phyloP scores from a whole-genome alignment of 2,113 vertebrate genomes.

The Corythornis vintsioides region DNA sequence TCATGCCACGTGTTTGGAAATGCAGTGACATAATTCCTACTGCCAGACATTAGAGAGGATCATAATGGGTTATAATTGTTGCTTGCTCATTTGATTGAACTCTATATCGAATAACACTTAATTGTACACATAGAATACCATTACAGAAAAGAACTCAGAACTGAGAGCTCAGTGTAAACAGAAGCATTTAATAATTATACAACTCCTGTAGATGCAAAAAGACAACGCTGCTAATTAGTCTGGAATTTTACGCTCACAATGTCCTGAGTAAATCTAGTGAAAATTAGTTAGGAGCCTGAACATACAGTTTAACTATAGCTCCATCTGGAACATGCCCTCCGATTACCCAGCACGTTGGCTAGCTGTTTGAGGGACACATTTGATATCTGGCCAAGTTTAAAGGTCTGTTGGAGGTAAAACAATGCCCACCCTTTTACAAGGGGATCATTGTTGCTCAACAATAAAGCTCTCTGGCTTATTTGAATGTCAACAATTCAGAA shows the following conservation, averaged over 20 bases:
- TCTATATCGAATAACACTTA: slow-evolving; percentile 81
- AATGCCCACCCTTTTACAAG: slow-evolving; percentile 85
- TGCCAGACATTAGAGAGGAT: slow-evolving; percentile 70
- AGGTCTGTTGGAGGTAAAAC: slow-evolving; percentile 84
- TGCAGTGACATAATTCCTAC: slow-evolving; percentile 62
- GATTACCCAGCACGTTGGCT: slow-evolving; percentile 79
- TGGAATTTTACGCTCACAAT: slow-evolving; percentile 73
- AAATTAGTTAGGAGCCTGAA: slow-evolving; percentile 75
- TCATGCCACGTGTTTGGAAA: slow-evolving; percentile 64
- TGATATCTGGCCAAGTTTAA: slow-evolving; percentile 82
- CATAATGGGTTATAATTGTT: slow-evolving; percentile 78
- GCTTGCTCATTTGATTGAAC: slow-evolving; percentile 80
- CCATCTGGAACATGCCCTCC: slow-evolving; percentile 79
- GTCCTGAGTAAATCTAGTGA: slow-evolving; percentile 75
- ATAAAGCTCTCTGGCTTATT: slow-evolving; percentile 84
- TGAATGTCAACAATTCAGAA: slow-evolving; percentile 89
- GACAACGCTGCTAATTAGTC: slow-evolving; percentile 79
- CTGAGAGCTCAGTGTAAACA: slow-evolving; percentile 71
- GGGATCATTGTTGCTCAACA: slow-evolving; percentile 79
- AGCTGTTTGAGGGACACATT: slow-evolving; percentile 75
- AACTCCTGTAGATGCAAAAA: slow-evolving; percentile 71
- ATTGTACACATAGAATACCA: slow-evolving; percentile 75
- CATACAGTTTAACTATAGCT: slow-evolving; percentile 75
- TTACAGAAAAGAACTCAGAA: slow-evolving; percentile 65
- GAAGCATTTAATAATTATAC: slow-evolving; percentile 76